phyloP scores from a whole-genome alignment of 1,140 invertebrate species.

The Bilobella aurantiaca region DNA sequence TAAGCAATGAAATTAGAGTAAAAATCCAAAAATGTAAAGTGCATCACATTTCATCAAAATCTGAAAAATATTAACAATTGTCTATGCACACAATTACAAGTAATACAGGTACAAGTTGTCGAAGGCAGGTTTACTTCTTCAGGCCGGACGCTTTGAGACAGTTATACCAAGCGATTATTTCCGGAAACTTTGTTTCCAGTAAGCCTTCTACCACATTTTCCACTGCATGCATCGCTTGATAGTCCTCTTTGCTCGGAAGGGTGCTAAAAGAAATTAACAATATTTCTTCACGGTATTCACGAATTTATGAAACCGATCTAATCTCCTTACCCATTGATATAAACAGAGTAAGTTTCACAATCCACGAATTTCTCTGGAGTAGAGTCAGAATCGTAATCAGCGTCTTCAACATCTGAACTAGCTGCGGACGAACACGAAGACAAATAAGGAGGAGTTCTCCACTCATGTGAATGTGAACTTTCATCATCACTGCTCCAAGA shows the following conservation, averaged over 20 bases:
- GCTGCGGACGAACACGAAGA: not conserved
- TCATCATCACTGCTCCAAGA: too few relatives aligned
- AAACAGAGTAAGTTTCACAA: not conserved
- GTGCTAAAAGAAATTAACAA: not conserved
- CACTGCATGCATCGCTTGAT: not conserved
- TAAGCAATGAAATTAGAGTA: too few relatives aligned
- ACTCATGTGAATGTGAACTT: too few relatives aligned
- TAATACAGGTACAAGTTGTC: not conserved
- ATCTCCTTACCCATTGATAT: constrained; percentile 7
- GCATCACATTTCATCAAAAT: too few relatives aligned
- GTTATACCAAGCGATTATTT: constrained; percentile 10
- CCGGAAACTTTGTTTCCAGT: not conserved
- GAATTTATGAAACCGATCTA: not conserved
- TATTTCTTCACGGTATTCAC: not conserved
- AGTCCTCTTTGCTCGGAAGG: not conserved
- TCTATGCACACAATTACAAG: too few relatives aligned
- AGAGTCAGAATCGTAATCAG: too few relatives aligned
- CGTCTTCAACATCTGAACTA: not conserved
- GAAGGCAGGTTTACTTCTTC: not conserved
- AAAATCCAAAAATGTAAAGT: too few relatives aligned
- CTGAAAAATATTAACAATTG: too few relatives aligned
- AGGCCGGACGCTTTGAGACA: not conserved
- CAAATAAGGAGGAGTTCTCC: not conserved
- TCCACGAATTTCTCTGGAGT: constrained; percentile 12
- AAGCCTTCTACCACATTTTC: not conserved